Percentiles rank a stretch among this genome's conserved stretches.
phyloP scores from a whole-genome alignment of 2,888 invertebrate species.

The Cyrtodaria siliqua region DNA sequence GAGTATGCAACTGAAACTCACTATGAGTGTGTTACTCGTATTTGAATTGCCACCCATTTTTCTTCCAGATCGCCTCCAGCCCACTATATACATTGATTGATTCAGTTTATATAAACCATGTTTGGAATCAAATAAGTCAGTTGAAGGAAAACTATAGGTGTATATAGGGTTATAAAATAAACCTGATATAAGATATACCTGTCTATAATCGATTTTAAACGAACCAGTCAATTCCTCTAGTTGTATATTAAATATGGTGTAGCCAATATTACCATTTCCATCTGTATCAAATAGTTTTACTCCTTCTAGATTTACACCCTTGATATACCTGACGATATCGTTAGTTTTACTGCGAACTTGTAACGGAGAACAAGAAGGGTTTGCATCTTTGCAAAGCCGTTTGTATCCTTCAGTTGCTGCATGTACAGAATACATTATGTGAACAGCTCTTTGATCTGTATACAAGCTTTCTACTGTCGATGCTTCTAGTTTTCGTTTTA shows the following conservation, averaged over 20 bases:
- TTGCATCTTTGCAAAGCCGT: constrained; percentile 15
- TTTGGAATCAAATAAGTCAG: too few relatives aligned
- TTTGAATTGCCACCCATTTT: too few relatives aligned
- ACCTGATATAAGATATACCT: too few relatives aligned
- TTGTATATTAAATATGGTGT: constrained; percentile 74
- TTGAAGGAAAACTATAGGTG: too few relatives aligned
- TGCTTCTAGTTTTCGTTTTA: constrained; percentile 12
- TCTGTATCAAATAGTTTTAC: constrained; percentile 60
- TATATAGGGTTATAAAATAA: too few relatives aligned
- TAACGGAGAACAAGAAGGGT: constrained; percentile 1
- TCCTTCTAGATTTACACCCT: neutral
- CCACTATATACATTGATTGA: too few relatives aligned
- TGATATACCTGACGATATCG: constrained; percentile 12
- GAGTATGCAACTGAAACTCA: too few relatives aligned
- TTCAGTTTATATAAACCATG: too few relatives aligned
- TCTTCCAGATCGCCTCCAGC: too few relatives aligned
- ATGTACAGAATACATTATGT: constrained; percentile 71
- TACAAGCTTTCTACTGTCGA: constrained; percentile 36
- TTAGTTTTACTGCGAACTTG: constrained; percentile 10
- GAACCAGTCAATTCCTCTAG: constrained; percentile 3
- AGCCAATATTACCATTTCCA: constrained; percentile 74
- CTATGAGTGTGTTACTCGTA: too few relatives aligned
- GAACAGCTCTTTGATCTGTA: constrained; percentile 69
- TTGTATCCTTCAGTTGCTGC: constrained; percentile 64
- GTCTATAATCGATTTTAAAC: neutral